Conservation (phyloP, 1,140 invertebrate species). For the Vanessa atalanta region DNA sequence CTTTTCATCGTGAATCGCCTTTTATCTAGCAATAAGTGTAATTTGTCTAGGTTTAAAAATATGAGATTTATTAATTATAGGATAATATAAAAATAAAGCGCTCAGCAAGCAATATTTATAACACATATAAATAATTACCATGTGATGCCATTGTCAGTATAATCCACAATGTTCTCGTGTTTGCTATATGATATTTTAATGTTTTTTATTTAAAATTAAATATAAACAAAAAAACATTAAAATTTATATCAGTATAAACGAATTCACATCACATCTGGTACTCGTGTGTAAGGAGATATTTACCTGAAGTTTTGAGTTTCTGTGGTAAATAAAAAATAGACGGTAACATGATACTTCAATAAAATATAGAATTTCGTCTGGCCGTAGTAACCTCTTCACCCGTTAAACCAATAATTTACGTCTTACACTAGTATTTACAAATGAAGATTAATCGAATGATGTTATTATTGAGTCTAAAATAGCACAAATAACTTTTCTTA, state of each 20-base stretch:
- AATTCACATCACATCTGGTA: background rate
- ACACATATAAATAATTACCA: too few relatives aligned
- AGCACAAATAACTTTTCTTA: background rate
- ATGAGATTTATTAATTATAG: too few relatives aligned
- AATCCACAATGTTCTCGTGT: too few relatives aligned
- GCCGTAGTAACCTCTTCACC: slow-evolving; percentile 58
- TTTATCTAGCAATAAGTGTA: too few relatives aligned
- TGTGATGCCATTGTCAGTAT: too few relatives aligned
- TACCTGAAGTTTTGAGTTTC: slow-evolving; percentile 56
- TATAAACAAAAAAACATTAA: background rate
- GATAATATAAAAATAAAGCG: too few relatives aligned
- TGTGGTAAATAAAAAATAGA: slow-evolving; percentile 50
- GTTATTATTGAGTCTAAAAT: background rate
- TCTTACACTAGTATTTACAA: background rate
- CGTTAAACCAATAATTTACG: slow-evolving; percentile 30
- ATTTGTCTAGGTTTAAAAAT: too few relatives aligned
- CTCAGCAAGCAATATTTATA: too few relatives aligned
- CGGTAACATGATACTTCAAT: slow-evolving; percentile 57
- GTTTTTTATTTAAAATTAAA: too few relatives aligned
- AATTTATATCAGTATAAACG: background rate
- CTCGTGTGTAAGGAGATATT: slow-evolving; percentile 57
- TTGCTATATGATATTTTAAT: too few relatives aligned
- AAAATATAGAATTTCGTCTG: slow-evolving; percentile 66
- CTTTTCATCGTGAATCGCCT: too few relatives aligned
- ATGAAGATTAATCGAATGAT: background rate